These are phyloP conservation scores for Nasonia giraulti DNA, from an alignment of 1,140 invertebrate species.

Conservation along the genomic window DNA sequence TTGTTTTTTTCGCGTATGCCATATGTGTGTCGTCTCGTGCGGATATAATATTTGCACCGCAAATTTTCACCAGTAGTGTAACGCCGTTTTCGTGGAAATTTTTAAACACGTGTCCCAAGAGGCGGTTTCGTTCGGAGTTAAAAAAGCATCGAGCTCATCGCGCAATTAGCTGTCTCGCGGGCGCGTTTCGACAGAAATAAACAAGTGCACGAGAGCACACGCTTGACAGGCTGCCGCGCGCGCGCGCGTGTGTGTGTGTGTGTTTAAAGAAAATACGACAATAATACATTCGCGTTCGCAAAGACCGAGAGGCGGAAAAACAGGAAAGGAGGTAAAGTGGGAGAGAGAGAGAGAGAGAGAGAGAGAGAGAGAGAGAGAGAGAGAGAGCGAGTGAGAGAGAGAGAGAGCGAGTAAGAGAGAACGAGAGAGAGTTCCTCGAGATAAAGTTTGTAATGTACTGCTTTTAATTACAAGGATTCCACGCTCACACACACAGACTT, in stretches of 20 bases:
- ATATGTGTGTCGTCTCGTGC: too few relatives aligned
- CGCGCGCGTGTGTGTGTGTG: neutral
- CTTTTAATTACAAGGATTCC: neutral
- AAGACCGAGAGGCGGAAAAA: neutral
- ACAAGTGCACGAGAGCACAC: neutral
- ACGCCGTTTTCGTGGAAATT: too few relatives aligned
- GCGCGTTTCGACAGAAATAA: constrained; percentile 1
- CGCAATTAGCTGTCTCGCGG: neutral
- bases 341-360: too few relatives aligned
- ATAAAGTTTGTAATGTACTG: neutral
- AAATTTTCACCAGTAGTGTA: too few relatives aligned
- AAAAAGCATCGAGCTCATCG: neutral
- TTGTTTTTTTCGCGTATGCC: too few relatives aligned
- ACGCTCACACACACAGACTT: neutral
- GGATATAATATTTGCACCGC: too few relatives aligned
- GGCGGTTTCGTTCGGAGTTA: neutral
- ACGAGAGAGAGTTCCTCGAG: too few relatives aligned
- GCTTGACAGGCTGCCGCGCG: neutral
- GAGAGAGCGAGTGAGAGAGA: too few relatives aligned
- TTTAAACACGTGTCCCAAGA: too few relatives aligned
- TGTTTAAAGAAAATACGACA: neutral
- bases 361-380: too few relatives aligned
- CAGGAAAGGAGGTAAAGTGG: too few relatives aligned
- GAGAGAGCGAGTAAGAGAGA: too few relatives aligned
- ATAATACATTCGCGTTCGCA: neutral